Percentiles rank a stretch among this genome's conserved stretches.
These are phyloP conservation scores for Helarctos malayanus DNA, from an alignment of 2,797 vertebrate species.

Conservation along the genomic window DNA sequence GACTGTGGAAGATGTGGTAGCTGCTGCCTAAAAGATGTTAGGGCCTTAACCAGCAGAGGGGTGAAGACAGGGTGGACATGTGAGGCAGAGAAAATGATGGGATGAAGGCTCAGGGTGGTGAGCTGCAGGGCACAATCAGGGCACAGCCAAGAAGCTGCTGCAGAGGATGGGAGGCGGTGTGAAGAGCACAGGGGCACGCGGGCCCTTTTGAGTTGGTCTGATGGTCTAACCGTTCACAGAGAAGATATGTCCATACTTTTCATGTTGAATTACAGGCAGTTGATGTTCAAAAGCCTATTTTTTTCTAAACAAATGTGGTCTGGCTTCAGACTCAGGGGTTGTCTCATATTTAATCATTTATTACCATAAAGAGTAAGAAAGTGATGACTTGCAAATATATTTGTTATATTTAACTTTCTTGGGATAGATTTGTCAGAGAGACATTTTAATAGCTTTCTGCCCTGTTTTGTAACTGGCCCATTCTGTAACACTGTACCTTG, in stretches of 20 bases:
- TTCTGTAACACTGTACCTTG: slow-evolving; percentile 4
- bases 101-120: background rate
- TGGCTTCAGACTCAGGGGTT: background rate
- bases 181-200: background rate
- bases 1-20: background rate
- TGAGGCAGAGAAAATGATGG: background rate
- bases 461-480: background rate
- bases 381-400: background rate
- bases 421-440: slow-evolving; percentile 34
- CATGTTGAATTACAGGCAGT: background rate
- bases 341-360: background rate
- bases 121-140: background rate
- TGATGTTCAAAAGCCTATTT: slow-evolving; percentile 33
- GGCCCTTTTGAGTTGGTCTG: background rate
- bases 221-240: background rate
- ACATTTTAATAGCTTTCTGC: background rate
- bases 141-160: background rate
- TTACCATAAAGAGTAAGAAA: slow-evolving; percentile 40
- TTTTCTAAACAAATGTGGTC: background rate
- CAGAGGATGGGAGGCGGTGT: too few species aligned
- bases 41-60: background rate
- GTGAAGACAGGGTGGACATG: background rate
- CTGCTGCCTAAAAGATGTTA: background rate
- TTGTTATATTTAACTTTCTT: slow-evolving; percentile 49
- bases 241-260: background rate